Evolutionary conservation across 2,113 vertebrate species (phyloP).

Genomic region (Lutjanus erythropterus): DNA sequence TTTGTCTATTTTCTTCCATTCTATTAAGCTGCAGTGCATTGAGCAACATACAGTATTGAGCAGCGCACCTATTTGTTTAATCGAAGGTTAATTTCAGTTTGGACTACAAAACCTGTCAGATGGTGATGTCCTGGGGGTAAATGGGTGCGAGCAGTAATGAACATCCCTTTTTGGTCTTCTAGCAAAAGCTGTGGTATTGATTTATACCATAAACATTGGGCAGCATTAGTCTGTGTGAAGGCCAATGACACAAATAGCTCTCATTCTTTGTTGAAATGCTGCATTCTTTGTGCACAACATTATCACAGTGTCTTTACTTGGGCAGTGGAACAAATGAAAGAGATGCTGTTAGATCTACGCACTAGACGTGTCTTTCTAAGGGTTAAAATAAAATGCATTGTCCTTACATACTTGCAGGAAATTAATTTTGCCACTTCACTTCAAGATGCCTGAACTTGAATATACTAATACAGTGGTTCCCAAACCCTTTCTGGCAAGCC

Average conservation of each 20-base stretch:
- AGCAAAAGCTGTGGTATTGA: slow-evolving; percentile 17
- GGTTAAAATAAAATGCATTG: not conserved
- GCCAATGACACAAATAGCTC: not conserved
- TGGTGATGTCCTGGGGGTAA: not conserved
- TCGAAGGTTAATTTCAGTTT: not conserved
- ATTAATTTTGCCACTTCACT: not conserved
- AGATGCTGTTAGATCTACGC: not conserved
- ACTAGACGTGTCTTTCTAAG: not conserved
- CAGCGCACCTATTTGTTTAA: not conserved
- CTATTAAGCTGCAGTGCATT: not conserved
- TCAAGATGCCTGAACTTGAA: not conserved
- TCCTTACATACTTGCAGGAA: not conserved
- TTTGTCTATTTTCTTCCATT: not conserved
- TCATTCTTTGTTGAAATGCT: not conserved
- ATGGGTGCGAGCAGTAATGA: not conserved
- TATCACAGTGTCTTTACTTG: not conserved
- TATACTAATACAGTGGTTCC: too few species aligned
- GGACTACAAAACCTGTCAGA: not conserved
- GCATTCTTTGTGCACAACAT: not conserved
- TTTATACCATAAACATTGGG: not conserved
- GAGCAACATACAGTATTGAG: not conserved
- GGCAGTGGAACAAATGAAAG: slow-evolving; percentile 4
- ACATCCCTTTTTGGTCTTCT: not conserved
- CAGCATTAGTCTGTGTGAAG: not conserved
- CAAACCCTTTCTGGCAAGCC: too few species aligned